Evolutionary conservation across 2,113 vertebrate genomes (phyloP).

Genomic region (Siphamia tubifer): DNA sequence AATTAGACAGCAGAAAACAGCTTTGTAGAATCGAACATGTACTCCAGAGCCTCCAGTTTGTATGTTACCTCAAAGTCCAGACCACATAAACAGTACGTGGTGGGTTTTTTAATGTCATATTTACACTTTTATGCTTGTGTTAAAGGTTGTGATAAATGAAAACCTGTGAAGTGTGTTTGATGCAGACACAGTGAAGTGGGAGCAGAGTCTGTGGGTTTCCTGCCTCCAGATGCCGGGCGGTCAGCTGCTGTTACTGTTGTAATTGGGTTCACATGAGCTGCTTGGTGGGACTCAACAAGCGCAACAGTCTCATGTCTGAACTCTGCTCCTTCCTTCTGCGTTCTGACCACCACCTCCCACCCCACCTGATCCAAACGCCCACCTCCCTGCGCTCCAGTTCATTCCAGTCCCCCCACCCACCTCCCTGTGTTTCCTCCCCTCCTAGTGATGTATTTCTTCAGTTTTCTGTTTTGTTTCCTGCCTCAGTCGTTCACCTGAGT

Average conservation of each 20-base stretch:
- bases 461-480: conserved; percentile 6
- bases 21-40: no score
- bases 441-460: not conserved
- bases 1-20: not conserved
- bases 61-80: not conserved
- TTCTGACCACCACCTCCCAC: not conserved
- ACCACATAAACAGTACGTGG: not conserved
- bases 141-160: no score
- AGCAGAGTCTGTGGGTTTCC: not conserved
- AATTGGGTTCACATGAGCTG: conserved; percentile 75
- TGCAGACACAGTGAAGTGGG: not conserved
- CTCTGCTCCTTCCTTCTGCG: not conserved
- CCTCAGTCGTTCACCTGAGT: conserved; percentile 12
- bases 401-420: not conserved
- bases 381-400: not conserved
- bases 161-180: not conserved
- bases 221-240: not conserved
- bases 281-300: conserved; percentile 49
- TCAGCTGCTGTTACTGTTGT: conserved; percentile 64
- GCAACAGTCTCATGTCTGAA: conserved; percentile 47
- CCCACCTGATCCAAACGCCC: not conserved
- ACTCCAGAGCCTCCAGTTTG: no score
- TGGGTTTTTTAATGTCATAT: not conserved
- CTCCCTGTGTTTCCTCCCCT: not conserved
- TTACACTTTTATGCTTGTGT: no score